These are phyloP conservation scores for Hippocampus guttulatus DNA, from an alignment of 2,113 vertebrate species.

Conservation along the genomic window DNA sequence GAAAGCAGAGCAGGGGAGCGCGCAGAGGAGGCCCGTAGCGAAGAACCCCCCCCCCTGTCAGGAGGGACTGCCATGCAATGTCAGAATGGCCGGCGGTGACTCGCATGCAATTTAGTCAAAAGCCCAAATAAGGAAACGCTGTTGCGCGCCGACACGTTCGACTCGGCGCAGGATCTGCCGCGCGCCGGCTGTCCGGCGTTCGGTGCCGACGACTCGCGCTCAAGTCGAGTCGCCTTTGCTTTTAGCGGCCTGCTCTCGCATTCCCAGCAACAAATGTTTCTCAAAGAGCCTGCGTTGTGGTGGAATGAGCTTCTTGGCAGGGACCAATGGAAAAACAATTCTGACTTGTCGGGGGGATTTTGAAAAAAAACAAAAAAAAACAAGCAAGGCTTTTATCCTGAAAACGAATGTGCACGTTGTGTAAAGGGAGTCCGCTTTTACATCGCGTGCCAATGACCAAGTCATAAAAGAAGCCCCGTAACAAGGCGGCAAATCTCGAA, in stretches of 20 bases:
- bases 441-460: slow-evolving; percentile 13
- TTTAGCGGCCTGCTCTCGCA: slow-evolving; percentile 11
- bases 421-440: neutral
- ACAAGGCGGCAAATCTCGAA: neutral
- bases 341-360: slow-evolving; percentile 20
- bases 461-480: neutral
- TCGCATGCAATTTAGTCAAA: slow-evolving; percentile 56
- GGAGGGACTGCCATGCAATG: slow-evolving; percentile 32
- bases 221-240: slow-evolving; percentile 34
- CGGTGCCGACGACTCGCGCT: slow-evolving; percentile 29
- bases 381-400: slow-evolving; percentile 3
- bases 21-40: slow-evolving; percentile 18
- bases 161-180: slow-evolving; percentile 40
- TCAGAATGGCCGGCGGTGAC: slow-evolving; percentile 50
- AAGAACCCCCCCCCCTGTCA: slow-evolving; percentile 14
- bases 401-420: slow-evolving; percentile 1
- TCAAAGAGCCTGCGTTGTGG: slow-evolving; percentile 26
- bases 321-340: slow-evolving; percentile 54
- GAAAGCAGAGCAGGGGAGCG: slow-evolving; percentile 6
- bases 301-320: slow-evolving; percentile 57
- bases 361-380: neutral
- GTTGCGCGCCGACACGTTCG: slow-evolving; percentile 45
- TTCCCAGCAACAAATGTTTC: slow-evolving; percentile 23
- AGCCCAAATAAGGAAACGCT: slow-evolving; percentile 67
- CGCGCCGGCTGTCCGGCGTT: slow-evolving; percentile 31